Conservation (phyloP, 1,140 invertebrate genomes). For the Leptopilina boulardi region DNA sequence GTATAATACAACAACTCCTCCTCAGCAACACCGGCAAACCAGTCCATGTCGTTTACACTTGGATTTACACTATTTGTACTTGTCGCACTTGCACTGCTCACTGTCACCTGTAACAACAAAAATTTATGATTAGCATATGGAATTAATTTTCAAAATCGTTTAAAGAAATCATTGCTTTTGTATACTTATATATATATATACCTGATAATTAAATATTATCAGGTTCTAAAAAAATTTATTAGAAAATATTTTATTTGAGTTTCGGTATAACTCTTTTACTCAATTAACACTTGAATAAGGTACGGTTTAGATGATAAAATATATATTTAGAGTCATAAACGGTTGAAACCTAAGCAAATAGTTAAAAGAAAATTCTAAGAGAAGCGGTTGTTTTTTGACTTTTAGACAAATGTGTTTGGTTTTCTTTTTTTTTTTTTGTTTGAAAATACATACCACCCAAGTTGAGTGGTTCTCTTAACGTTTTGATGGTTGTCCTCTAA, state of each 20-base stretch:
- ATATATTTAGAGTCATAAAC: neutral
- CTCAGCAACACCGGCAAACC: conserved; percentile 78
- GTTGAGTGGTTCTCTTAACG: neutral
- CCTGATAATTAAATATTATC: no score
- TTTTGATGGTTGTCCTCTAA: neutral
- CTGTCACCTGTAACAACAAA: conserved; percentile 64
- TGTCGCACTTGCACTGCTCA: conserved; percentile 65
- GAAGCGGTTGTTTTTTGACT: no score
- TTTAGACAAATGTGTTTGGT: neutral
- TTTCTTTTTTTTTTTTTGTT: neutral
- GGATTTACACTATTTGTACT: conserved; percentile 70
- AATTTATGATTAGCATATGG: no score
- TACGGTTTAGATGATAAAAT: no score
- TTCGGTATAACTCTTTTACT: no score
- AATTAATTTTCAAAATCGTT: no score
- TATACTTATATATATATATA: no score
- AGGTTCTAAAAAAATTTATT: no score
- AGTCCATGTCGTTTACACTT: conserved; percentile 76
- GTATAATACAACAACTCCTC: conserved; percentile 79
- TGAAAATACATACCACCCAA: conserved; percentile 12
- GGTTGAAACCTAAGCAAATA: conserved; percentile 1
- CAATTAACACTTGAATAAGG: no score
- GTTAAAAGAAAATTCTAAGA: neutral
- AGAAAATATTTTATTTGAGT: no score
- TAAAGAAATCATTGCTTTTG: no score